Percentiles rank a stretch among this genome's conserved stretches.
Conservation (phyloP, 2,888 invertebrate genomes). For the Chymomyza caudatula region DNA sequence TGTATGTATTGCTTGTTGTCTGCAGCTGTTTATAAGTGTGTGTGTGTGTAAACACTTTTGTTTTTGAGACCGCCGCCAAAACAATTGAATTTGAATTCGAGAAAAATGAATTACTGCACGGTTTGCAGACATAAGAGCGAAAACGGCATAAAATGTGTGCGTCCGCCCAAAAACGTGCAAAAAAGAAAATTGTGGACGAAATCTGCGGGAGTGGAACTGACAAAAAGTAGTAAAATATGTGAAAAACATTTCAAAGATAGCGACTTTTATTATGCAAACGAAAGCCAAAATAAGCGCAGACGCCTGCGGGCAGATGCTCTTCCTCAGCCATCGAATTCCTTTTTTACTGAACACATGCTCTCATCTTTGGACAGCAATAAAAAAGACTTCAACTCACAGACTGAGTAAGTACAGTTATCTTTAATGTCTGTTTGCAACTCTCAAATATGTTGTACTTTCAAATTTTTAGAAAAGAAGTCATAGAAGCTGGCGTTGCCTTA, state of each 20-base stretch:
- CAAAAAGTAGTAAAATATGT: too few relatives aligned
- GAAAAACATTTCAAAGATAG: not conserved
- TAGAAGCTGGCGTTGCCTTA: too few relatives aligned
- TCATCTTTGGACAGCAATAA: not conserved
- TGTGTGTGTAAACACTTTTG: too few relatives aligned
- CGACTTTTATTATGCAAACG: not conserved
- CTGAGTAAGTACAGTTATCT: too few relatives aligned
- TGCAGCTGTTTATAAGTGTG: too few relatives aligned
- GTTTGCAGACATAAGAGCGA: not conserved
- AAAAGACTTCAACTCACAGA: conserved; percentile 2
- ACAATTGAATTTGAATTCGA: too few relatives aligned
- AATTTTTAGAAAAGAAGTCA: too few relatives aligned
- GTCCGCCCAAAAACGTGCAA: not conserved
- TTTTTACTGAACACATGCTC: not conserved
- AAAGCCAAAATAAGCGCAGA: not conserved
- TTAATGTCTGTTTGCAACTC: too few relatives aligned
- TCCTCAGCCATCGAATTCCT: not conserved
- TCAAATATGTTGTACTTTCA: too few relatives aligned
- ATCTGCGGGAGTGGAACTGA: not conserved
- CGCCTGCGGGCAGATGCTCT: not conserved
- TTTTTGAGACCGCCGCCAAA: not conserved
- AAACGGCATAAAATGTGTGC: too few relatives aligned
- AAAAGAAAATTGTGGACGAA: not conserved
- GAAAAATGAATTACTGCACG: not conserved
- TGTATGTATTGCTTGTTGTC: too few relatives aligned